These are phyloP conservation scores for Antechinus flavipes DNA, from an alignment of 2,113 vertebrate genomes.

Conservation along the genomic window DNA sequence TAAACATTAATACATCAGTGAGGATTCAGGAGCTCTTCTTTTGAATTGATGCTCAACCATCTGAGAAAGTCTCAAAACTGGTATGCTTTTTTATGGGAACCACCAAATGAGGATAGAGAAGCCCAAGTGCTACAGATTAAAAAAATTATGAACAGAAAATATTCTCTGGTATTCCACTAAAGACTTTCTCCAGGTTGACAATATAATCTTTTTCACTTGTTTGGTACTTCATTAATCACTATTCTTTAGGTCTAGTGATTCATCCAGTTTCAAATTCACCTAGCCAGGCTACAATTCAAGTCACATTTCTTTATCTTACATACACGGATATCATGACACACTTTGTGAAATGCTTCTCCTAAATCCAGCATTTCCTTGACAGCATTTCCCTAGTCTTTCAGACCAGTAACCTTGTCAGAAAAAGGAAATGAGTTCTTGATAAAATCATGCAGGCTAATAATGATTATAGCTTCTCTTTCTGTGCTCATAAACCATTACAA, in stretches of 20 bases:
- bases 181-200: neutral
- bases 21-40: neutral
- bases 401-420: neutral
- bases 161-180: neutral
- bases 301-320: neutral
- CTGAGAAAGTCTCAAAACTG: neutral
- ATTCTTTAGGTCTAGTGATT: neutral
- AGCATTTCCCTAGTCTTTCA: neutral
- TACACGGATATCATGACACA: neutral
- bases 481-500: neutral
- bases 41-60: neutral
- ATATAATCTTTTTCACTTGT: neutral
- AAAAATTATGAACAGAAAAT: neutral
- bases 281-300: neutral
- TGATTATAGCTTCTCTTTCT: neutral
- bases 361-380: neutral
- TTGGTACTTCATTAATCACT: neutral
- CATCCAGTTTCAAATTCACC: neutral
- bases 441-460: neutral
- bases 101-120: neutral
- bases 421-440: neutral
- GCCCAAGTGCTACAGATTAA: neutral
- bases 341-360: neutral
- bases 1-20: neutral
- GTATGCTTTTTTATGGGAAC: neutral